A percentile compares a stretch with the other conserved stretches of the same genome.
These are phyloP conservation scores for Meta bourneti DNA, from an alignment of 2,888 invertebrate genomes.

Conservation along the genomic window DNA sequence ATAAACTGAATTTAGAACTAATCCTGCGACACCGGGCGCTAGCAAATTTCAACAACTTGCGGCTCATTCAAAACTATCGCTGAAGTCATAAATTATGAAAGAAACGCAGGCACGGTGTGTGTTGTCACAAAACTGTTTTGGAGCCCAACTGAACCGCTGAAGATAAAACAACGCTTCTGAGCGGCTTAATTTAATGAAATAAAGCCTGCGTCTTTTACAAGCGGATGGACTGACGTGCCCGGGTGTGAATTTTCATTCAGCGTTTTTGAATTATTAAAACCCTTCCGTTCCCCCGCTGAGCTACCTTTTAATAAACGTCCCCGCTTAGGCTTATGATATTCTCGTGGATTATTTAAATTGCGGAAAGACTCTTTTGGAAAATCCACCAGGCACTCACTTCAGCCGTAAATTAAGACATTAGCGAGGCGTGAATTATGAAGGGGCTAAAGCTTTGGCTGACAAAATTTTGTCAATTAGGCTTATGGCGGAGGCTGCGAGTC, in stretches of 20 bases:
- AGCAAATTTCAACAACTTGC: conserved; percentile 36
- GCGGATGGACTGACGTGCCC: conserved; percentile 34
- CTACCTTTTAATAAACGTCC: conserved; percentile 43
- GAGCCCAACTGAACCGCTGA: background rate
- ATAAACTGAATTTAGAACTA: conserved; percentile 67
- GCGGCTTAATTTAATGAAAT: conserved; percentile 69
- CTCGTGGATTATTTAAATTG: conserved; percentile 74
- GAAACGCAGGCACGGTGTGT: background rate
- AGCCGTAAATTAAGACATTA: conserved; percentile 52
- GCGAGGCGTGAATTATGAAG: conserved; percentile 58
- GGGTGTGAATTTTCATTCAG: conserved; percentile 65
- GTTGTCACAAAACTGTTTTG: conserved; percentile 13
- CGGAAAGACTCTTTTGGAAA: conserved; percentile 54
- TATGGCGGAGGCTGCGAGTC: background rate
- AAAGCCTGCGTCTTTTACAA: conserved; percentile 52
- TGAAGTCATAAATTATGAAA: conserved; percentile 66
- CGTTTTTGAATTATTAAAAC: conserved; percentile 69
- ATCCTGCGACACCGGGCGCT: background rate
- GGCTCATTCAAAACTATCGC: conserved; percentile 3
- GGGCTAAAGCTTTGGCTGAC: conserved; percentile 37
- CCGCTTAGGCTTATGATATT: conserved; percentile 24
- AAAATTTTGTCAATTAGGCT: conserved; percentile 70
- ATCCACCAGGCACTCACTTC: conserved; percentile 1
- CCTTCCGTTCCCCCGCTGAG: conserved; percentile 20
- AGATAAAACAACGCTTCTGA: conserved; percentile 52